These are phyloP conservation scores for Stegana nigrithorax DNA, from an alignment of 2,888 invertebrate genomes.

Conservation along the genomic window DNA sequence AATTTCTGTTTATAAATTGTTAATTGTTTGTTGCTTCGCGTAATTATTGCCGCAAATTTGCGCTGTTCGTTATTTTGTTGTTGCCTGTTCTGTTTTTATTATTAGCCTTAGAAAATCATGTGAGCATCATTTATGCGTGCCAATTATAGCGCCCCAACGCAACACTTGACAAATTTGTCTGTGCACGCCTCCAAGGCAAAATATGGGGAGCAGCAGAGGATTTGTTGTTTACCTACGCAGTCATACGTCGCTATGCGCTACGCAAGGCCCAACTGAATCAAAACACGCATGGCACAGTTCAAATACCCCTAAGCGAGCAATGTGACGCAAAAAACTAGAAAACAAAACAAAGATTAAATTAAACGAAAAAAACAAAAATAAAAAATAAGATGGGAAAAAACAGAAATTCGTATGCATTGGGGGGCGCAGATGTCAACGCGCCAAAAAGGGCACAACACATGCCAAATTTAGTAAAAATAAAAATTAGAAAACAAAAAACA, in stretches of 20 bases:
- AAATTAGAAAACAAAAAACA: neutral
- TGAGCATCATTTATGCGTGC: too few species aligned
- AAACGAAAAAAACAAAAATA: neutral
- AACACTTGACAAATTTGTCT: too few species aligned
- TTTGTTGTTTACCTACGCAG: conserved; percentile 48
- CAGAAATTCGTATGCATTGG: too few species aligned
- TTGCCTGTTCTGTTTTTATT: neutral
- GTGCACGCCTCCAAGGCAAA: neutral
- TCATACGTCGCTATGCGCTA: conserved; percentile 32
- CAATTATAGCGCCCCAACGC: too few species aligned
- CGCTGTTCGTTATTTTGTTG: neutral
- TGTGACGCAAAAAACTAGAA: neutral
- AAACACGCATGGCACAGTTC: conserved; percentile 42
- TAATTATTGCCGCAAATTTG: neutral
- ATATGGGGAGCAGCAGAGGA: too few species aligned
- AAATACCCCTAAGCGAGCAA: conserved; percentile 34
- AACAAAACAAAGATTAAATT: neutral
- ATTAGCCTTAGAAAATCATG: neutral
- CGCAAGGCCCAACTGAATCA: conserved; percentile 45
- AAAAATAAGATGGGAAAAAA: too few species aligned
- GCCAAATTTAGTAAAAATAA: neutral
- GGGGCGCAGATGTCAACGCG: too few species aligned
- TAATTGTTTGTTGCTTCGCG: too few species aligned
- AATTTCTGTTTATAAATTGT: too few species aligned
- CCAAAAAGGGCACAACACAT: too few species aligned